A percentile compares a stretch with the other conserved stretches of the same genome.
Evolutionary conservation across 2,797 vertebrate genomes (phyloP).

Genomic region (Neoniphon sammara): DNA sequence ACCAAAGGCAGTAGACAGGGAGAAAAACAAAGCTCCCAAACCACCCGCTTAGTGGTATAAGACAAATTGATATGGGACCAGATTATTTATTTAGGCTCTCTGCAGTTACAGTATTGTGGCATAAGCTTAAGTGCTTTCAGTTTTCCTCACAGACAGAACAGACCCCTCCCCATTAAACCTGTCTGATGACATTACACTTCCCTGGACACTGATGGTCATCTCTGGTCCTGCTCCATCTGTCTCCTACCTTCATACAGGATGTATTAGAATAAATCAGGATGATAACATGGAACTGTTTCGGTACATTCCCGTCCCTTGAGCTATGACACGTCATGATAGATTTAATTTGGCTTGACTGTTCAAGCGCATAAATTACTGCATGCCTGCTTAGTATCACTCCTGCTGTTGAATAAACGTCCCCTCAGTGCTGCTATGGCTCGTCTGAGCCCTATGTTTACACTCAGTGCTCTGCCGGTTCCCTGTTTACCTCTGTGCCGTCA

Average conservation of each 20-base stretch:
- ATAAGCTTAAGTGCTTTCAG: too few relatives aligned
- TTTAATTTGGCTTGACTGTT: conserved; percentile 1
- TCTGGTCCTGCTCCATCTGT: conserved; percentile 48
- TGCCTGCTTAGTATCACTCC: background rate
- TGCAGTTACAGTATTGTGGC: too few relatives aligned
- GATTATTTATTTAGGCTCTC: too few relatives aligned
- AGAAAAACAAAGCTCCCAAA: too few relatives aligned
- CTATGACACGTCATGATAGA: conserved; percentile 6
- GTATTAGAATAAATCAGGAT: conserved; percentile 32
- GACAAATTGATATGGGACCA: too few relatives aligned
- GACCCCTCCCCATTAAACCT: conserved; percentile 22
- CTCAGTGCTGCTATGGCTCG: background rate
- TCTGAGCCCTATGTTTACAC: background rate
- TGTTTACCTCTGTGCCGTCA: conserved; percentile 24
- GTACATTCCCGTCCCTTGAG: conserved; percentile 28
- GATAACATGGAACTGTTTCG: conserved; percentile 7
- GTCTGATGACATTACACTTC: conserved; percentile 50
- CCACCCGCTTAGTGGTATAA: too few relatives aligned
- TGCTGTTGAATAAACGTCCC: conserved; percentile 33
- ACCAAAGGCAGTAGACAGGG: background rate
- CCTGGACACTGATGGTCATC: conserved; percentile 25
- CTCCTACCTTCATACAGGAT: conserved; percentile 34
- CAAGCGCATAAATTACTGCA: conserved; percentile 3
- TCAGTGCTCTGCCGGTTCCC: conserved; percentile 17
- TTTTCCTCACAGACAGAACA: too few relatives aligned